These are phyloP conservation scores for Xylota sylvarum DNA, from an alignment of 2,888 invertebrate genomes.

Conservation along the genomic window DNA sequence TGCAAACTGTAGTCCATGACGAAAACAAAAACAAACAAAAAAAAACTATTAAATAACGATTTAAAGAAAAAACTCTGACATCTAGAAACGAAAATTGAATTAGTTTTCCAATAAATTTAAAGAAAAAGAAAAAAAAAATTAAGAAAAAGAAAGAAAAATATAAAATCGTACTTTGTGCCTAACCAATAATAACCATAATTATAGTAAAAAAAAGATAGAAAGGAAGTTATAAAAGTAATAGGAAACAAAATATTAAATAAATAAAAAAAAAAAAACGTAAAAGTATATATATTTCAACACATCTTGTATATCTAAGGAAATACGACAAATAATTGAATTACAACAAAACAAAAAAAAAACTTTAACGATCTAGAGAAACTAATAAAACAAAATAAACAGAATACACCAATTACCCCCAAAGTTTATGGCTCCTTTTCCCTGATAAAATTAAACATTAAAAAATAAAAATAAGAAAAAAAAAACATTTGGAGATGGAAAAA, in stretches of 20 bases:
- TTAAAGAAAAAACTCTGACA: constrained; percentile 38
- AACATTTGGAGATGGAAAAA: constrained; percentile 52
- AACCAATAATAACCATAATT: constrained; percentile 81
- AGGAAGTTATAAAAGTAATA: constrained; percentile 74
- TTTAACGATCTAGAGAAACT: constrained; percentile 48
- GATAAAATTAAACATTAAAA: not conserved
- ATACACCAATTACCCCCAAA: constrained; percentile 22
- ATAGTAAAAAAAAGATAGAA: constrained; percentile 75
- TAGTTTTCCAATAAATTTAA: constrained; percentile 60
- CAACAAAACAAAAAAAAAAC: constrained; percentile 35
- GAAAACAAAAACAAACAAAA: constrained; percentile 30
- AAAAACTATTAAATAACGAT: constrained; percentile 30
- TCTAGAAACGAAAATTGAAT: constrained; percentile 45
- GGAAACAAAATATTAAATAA: constrained; percentile 50
- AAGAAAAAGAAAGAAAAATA: constrained; percentile 70
- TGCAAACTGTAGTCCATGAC: constrained; percentile 28
- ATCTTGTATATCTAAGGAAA: constrained; percentile 71
- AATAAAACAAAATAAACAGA: constrained; percentile 22
- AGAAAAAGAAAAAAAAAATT: constrained; percentile 54
- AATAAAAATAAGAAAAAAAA: not conserved
- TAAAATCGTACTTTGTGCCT: constrained; percentile 83
- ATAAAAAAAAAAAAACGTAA: constrained; percentile 27
- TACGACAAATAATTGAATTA: constrained; percentile 75
- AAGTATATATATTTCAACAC: constrained; percentile 66
- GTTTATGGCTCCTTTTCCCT: constrained; percentile 51